These are phyloP conservation scores for Drosophila pseudotalamancana DNA, from an alignment of 2,888 invertebrate species.

Conservation along the genomic window DNA sequence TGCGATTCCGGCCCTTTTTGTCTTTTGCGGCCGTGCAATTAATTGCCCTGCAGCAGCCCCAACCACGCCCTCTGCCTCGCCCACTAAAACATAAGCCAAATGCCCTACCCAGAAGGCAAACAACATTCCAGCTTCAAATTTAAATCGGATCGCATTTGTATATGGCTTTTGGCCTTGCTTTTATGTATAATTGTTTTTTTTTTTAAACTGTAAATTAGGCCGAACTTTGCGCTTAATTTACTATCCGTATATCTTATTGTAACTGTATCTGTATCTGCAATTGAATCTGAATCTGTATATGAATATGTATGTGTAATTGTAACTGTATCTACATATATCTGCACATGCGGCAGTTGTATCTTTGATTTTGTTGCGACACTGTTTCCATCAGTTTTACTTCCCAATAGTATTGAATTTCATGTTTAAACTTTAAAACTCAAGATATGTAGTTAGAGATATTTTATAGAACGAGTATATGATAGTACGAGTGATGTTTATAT, in stretches of 20 bases:
- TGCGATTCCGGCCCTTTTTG: slow-evolving; percentile 35
- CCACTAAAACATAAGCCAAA: slow-evolving; percentile 6
- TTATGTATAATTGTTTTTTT: slow-evolving; percentile 39
- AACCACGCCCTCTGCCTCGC: slow-evolving; percentile 14
- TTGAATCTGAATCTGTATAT: background rate
- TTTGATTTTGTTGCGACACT: slow-evolving; percentile 2
- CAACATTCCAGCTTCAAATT: background rate
- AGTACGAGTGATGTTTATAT: too few species aligned
- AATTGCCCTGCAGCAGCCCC: slow-evolving; percentile 42
- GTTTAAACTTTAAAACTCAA: background rate
- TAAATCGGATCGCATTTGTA: slow-evolving; percentile 11
- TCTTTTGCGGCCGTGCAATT: slow-evolving; percentile 53
- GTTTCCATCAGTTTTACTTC: background rate
- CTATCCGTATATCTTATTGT: background rate
- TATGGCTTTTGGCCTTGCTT: slow-evolving; percentile 17
- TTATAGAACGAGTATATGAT: background rate
- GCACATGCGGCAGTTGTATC: slow-evolving; percentile 8
- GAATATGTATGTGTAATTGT: too few species aligned
- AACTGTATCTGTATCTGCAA: background rate
- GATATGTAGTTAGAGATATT: background rate
- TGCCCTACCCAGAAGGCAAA: background rate
- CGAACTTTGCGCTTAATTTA: slow-evolving; percentile 44
- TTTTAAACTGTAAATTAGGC: slow-evolving; percentile 35
- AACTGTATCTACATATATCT: too few species aligned
- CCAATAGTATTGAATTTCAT: slow-evolving; percentile 7